Evolutionary conservation across 1,140 invertebrate species (phyloP), one percentile per base, ranked within the genome.

Genomic region (Callitettix versicolor): DNA sequence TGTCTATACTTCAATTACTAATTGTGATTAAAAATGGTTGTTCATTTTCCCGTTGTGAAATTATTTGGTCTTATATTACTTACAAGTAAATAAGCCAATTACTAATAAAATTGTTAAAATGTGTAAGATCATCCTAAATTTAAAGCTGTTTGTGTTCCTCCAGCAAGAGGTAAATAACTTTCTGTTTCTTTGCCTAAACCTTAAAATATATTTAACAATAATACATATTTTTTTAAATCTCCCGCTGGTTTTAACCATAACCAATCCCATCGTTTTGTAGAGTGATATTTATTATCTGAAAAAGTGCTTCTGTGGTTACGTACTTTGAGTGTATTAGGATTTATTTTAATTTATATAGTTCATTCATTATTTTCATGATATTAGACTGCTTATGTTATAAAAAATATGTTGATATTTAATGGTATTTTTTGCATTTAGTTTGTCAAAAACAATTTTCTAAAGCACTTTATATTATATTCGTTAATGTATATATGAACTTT

Each of bases 51-150:
- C 34, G 81, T 85, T n/a, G 80, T 87, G 30, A 95, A 95, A 80
- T 76, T 96, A 64, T 90, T 82, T 22, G 83, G 86, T 60, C 73
- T 96, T 58, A 78, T 91, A 58, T 66, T 92, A 30, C 93, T 89
- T 73, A 93, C 96, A 77, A 80, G 95, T 38, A 91, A 89, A 65
- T 96, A 96, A 78, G 93, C 93, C 3, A 79, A 97, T 53, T 89
- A 92, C 41, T 92, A 91, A 73, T 67, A 79, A 41, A 79, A 90
- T 20, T 92, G 94, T 67, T 78, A 77, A 61, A 78, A 85, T 69
- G 93, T 93, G 1, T 95, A 95, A 73, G 81, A 77, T 64, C 84
- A 79, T 74, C 83, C 82, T 30, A 82, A 91, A 68, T 95, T 98
- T 70, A 78, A 91, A 59, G 94, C 95, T 71, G 78, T 97, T 55